Percentiles rank a stretch among this genome's conserved stretches.
phyloP scores from a whole-genome alignment of 2,888 invertebrate species.

The Tanytarsus gracilentus region DNA sequence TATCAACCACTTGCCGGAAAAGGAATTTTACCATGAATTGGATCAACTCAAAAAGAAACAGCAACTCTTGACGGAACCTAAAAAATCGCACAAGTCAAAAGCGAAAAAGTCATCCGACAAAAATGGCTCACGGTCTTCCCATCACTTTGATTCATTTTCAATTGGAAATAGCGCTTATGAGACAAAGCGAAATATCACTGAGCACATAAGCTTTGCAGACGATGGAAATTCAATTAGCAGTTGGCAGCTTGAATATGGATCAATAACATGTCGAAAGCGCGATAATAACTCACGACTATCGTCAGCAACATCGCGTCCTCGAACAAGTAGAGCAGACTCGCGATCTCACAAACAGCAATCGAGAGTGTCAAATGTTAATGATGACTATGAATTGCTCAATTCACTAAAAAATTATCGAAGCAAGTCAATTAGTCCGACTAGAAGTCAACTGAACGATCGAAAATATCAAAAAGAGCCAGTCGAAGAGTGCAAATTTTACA shows the following conservation, averaged over 20 bases:
- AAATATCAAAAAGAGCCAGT: conserved; percentile 32
- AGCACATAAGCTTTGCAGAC: conserved; percentile 20
- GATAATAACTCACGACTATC: conserved; percentile 19
- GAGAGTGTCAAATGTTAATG: conserved; percentile 11
- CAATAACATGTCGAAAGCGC: conserved; percentile 21
- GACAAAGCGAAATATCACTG: conserved; percentile 4
- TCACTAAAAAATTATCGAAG: conserved; percentile 21
- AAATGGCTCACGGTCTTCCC: conserved; percentile 1
- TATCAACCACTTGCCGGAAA: conserved; percentile 62
- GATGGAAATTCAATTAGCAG: conserved; percentile 25
- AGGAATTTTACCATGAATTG: conserved; percentile 64
- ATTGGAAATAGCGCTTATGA: neutral
- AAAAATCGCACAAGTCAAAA: neutral
- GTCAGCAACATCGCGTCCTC: conserved; percentile 19
- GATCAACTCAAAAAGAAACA: conserved; percentile 58
- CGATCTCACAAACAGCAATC: conserved; percentile 17
- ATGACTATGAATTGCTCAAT: conserved; percentile 26
- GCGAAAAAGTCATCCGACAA: neutral
- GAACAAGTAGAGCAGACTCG: conserved; percentile 20
- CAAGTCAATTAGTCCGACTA: conserved; percentile 27
- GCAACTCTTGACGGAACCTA: conserved; percentile 40
- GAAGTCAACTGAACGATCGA: conserved; percentile 22
- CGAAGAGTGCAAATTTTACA: conserved; percentile 34
- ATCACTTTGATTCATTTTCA: conserved; percentile 15
- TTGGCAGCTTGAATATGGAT: conserved; percentile 23